phyloP scores from a whole-genome alignment of 2,797 vertebrate genomes.

The Coccyzus lansbergi region DNA sequence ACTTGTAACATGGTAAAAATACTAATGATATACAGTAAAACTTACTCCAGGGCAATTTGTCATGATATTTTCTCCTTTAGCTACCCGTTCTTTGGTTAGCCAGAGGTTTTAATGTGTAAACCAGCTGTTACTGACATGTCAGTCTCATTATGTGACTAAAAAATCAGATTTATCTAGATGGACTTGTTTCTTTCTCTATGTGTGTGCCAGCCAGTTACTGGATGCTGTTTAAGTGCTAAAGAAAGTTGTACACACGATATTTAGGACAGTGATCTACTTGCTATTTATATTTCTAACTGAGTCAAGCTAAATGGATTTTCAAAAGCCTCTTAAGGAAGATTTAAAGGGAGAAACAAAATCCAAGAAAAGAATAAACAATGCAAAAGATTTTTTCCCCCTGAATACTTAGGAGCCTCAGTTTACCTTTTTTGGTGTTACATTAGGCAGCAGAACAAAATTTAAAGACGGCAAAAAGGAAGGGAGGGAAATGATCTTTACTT shows the following conservation, averaged over 20 bases:
- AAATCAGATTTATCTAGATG: conserved; percentile 32
- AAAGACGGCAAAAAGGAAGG: not conserved
- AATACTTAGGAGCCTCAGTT: not conserved
- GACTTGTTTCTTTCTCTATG: not conserved
- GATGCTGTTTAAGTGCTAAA: not conserved
- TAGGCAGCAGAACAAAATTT: not conserved
- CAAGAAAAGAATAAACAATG: not conserved
- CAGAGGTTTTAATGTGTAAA: not conserved
- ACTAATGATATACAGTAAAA: not conserved
- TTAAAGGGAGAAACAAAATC: conserved; percentile 23
- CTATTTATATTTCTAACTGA: conserved; percentile 61
- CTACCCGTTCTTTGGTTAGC: not conserved
- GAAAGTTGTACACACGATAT: not conserved
- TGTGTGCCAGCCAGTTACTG: not conserved
- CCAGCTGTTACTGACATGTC: not conserved
- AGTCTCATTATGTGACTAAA: not conserved
- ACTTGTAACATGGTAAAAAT: not conserved
- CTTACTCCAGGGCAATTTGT: not conserved
- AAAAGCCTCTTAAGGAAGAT: conserved; percentile 60
- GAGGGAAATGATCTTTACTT: not conserved
- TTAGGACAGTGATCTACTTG: conserved; percentile 49
- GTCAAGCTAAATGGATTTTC: conserved; percentile 62
- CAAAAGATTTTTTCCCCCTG: not conserved
- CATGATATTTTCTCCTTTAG: not conserved
- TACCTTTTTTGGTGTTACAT: not conserved